These are phyloP conservation scores for Naja naja DNA, from an alignment of 2,113 vertebrate genomes.

Conservation along the genomic window DNA sequence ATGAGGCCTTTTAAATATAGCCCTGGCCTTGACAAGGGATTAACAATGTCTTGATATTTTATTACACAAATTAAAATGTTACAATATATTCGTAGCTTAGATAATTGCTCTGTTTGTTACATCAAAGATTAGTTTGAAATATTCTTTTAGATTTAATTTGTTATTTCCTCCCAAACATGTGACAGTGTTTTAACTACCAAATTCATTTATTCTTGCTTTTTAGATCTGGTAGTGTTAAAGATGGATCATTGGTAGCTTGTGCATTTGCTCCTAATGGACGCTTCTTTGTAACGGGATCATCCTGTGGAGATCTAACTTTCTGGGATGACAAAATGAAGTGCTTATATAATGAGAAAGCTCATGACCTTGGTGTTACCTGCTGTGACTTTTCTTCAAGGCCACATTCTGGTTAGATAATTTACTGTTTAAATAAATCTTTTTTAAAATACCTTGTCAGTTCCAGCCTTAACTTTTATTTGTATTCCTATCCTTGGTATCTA, in stretches of 20 bases:
- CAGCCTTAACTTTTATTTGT: constrained; percentile 35
- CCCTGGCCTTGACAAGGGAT: neutral
- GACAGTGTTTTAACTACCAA: neutral
- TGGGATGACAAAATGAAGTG: constrained; percentile 81
- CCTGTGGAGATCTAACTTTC: constrained; percentile 83
- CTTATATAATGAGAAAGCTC: constrained; percentile 83
- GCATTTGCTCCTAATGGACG: constrained; percentile 80
- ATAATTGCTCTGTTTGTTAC: constrained; percentile 2
- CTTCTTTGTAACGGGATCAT: constrained; percentile 87
- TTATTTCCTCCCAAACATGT: neutral
- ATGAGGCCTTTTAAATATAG: neutral
- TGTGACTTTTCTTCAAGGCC: constrained; percentile 79
- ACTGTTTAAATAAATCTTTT: constrained; percentile 32
- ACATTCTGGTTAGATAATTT: constrained; percentile 71
- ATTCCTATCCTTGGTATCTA: neutral
- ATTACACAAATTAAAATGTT: neutral
- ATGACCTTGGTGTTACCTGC: constrained; percentile 90
- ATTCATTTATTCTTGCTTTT: constrained; percentile 40
- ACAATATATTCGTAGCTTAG: neutral
- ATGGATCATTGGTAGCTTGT: constrained; percentile 87
- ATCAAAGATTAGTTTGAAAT: neutral
- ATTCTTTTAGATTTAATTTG: neutral
- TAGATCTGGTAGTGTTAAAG: constrained; percentile 82
- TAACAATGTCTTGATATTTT: neutral
- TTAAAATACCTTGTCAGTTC: constrained; percentile 3